A percentile compares a stretch with the other conserved stretches of the same genome.
Conservation (phyloP, 2,113 vertebrate genomes). For the Plestiodon gilberti region DNA sequence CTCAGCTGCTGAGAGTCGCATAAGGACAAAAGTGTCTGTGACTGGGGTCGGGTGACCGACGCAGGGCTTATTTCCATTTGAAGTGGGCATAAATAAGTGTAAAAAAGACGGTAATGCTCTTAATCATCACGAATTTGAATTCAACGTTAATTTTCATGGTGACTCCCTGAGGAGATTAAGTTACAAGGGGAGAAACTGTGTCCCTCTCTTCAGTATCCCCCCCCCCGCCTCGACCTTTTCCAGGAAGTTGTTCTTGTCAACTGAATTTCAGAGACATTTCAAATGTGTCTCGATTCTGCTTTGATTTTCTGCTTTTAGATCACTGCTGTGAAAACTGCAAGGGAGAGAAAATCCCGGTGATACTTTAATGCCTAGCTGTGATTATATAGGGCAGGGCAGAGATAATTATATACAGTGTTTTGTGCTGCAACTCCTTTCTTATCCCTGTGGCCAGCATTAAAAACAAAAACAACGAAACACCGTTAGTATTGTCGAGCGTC, state of each 20-base stretch:
- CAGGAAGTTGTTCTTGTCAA: background rate
- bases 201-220: background rate
- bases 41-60: background rate
- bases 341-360: background rate
- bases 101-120: background rate
- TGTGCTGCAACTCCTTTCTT: background rate
- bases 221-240: background rate
- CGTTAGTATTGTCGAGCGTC: background rate
- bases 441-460: background rate
- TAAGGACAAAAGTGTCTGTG: no score
- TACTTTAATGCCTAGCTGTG: background rate
- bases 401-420: background rate
- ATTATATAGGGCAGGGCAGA: background rate
- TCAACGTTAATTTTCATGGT: background rate
- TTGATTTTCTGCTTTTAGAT: background rate
- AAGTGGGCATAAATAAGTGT: background rate
- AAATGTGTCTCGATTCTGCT: background rate
- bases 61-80: background rate
- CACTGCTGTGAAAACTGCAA: background rate
- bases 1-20: slow-evolving; percentile 1
- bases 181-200: background rate
- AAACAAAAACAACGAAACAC: background rate
- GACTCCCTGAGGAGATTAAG: background rate
- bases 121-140: background rate
- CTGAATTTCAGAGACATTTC: background rate